Percentiles rank a stretch among this genome's conserved stretches.
Evolutionary conservation across 2,888 invertebrate genomes (phyloP).

Genomic region (Drosophila putrida): DNA sequence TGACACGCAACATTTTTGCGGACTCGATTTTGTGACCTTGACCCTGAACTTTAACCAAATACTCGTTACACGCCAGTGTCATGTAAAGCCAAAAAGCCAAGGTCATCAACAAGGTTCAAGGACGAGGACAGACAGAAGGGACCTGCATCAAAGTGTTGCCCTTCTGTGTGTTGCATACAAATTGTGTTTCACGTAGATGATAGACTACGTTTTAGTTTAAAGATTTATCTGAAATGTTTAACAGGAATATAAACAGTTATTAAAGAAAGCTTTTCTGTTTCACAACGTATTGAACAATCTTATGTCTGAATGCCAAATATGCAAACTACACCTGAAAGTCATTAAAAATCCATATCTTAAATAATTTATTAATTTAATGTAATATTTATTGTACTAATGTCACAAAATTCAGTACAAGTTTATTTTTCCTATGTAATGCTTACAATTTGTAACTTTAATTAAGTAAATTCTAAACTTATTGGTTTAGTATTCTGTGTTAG

Average conservation of each 20-base stretch:
- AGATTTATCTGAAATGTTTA: background rate
- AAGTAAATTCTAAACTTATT: background rate
- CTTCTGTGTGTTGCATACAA: background rate
- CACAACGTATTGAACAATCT: no score
- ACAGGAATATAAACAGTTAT: background rate
- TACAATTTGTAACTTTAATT: slow-evolving; percentile 2
- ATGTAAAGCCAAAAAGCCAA: slow-evolving; percentile 19
- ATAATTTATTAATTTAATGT: background rate
- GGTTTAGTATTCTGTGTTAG: background rate
- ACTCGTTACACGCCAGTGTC: slow-evolving; percentile 39
- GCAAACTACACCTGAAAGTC: no score
- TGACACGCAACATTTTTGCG: slow-evolving; percentile 55
- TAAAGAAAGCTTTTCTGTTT: no score
- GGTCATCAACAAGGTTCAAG: slow-evolving; percentile 44
- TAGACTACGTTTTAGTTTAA: background rate
- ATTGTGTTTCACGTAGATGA: background rate
- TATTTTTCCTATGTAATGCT: background rate
- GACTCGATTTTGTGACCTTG: slow-evolving; percentile 39
- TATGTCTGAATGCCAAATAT: no score
- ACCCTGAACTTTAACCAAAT: slow-evolving; percentile 59
- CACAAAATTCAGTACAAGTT: no score
- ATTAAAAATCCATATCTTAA: no score
- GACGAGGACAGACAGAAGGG: slow-evolving; percentile 5
- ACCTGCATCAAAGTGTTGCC: slow-evolving; percentile 2
- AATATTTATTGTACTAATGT: background rate